Conservation (phyloP, 2,888 invertebrate species). For the Acrocyrtus sp. region DNA sequence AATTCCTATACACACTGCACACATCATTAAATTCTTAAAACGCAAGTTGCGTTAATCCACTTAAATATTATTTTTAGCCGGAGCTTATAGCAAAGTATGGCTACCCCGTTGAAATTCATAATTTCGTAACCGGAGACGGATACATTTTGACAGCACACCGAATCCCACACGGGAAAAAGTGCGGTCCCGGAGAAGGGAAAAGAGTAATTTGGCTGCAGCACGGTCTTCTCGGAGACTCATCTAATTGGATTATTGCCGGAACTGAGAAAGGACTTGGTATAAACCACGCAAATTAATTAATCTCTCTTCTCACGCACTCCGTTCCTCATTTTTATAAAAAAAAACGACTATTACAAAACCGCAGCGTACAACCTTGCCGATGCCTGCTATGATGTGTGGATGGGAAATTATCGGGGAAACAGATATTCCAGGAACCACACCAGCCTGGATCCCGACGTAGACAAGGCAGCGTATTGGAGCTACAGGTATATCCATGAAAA, state of each 20-base stretch:
- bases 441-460: slow-evolving; percentile 66
- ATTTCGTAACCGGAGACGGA: slow-evolving; percentile 38
- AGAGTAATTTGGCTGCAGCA: slow-evolving; percentile 75
- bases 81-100: no score
- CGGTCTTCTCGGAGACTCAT: slow-evolving; percentile 68
- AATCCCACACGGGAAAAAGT: slow-evolving; percentile 52
- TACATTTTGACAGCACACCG: slow-evolving; percentile 41
- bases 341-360: no score
- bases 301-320: no score
- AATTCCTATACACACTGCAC: no score
- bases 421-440: slow-evolving; percentile 69
- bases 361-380: slow-evolving; percentile 67
- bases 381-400: slow-evolving; percentile 69
- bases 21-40: no score
- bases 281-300: no score
- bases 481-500: no score
- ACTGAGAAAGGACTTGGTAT: slow-evolving; percentile 67
- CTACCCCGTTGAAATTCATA: slow-evolving; percentile 37
- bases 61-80: no score
- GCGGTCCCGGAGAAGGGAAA: slow-evolving; percentile 40
- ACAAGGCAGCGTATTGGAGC: slow-evolving; percentile 65
- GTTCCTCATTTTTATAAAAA: no score
- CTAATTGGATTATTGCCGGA: slow-evolving; percentile 68
- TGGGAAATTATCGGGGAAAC: slow-evolving; percentile 73
- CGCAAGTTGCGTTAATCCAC: no score